Evolutionary conservation across 2,113 vertebrate species (phyloP).

Genomic region (Pteronura brasiliensis): DNA sequence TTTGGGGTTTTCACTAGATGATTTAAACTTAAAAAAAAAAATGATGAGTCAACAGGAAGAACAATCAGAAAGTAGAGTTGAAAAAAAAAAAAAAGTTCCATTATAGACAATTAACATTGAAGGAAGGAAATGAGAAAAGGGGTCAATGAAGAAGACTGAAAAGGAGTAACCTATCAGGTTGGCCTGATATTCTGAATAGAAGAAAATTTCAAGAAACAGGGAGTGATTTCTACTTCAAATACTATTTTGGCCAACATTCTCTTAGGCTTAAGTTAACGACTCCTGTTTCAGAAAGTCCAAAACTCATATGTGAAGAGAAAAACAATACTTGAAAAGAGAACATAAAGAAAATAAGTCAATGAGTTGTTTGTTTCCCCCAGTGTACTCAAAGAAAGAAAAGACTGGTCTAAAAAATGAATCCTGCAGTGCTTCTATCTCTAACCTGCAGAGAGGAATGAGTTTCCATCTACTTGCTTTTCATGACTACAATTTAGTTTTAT

Average conservation of each 20-base stretch:
- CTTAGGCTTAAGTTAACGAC: neutral
- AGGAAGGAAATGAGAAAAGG: neutral
- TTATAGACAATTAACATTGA: neutral
- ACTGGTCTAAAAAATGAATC: neutral
- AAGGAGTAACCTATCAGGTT: neutral
- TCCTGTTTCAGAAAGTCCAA: neutral
- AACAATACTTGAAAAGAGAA: conserved; percentile 1
- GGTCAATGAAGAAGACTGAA: neutral
- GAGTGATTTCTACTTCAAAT: neutral
- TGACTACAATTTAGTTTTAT: conserved; percentile 27
- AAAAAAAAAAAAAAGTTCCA: neutral
- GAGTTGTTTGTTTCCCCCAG: neutral
- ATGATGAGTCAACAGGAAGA: neutral
- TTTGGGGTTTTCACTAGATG: neutral
- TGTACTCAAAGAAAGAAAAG: conserved; percentile 34
- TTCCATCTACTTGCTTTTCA: conserved; percentile 33
- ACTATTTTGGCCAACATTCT: neutral
- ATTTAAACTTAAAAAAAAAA: conserved; percentile 3
- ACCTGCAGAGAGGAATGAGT: neutral
- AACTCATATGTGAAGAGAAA: neutral
- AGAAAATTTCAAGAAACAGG: neutral
- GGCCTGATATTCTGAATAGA: neutral
- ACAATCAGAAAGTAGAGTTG: neutral
- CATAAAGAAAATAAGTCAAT: neutral
- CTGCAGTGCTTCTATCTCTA: conserved; percentile 26